Conservation (phyloP, 2,888 invertebrate genomes). For the Drosophila subsilvestris region DNA sequence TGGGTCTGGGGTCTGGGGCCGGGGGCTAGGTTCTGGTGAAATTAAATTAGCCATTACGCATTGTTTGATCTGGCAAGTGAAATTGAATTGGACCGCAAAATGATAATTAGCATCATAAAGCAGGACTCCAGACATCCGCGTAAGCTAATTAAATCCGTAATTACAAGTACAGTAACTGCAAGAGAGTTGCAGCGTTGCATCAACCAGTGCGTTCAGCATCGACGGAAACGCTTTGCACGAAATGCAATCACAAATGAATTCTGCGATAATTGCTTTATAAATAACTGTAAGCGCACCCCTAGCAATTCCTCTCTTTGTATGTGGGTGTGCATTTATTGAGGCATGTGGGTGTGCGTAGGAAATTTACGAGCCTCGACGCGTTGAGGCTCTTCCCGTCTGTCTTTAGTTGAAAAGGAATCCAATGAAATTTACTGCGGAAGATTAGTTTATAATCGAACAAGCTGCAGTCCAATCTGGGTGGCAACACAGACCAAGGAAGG, state of each 20-base stretch:
- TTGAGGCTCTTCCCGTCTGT: background rate
- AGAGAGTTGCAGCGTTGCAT: conserved; percentile 2
- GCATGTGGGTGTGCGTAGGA: conserved; percentile 1
- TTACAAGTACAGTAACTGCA: conserved; percentile 35
- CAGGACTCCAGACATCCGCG: conserved; percentile 36
- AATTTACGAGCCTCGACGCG: conserved; percentile 19
- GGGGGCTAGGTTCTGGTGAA: conserved; percentile 8
- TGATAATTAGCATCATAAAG: conserved; percentile 65
- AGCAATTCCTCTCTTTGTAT: conserved; percentile 1
- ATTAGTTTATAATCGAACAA: conserved; percentile 63
- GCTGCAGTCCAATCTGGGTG: conserved; percentile 25
- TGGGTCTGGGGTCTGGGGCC: conserved; percentile 26
- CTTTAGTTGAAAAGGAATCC: conserved; percentile 5
- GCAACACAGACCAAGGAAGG: background rate
- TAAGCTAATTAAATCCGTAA: conserved; percentile 60
- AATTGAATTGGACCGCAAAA: conserved; percentile 42
- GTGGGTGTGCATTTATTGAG: conserved; percentile 9
- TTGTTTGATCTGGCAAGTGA: conserved; percentile 22
- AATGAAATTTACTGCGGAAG: conserved; percentile 43
- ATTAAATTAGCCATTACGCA: conserved; percentile 16
- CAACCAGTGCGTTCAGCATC: conserved; percentile 14
- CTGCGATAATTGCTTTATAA: conserved; percentile 76
- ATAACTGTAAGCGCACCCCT: conserved; percentile 54
- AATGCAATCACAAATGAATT: conserved; percentile 77
- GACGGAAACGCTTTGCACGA: conserved; percentile 28